A percentile compares a stretch with the other conserved stretches of the same genome.
These are phyloP conservation scores for Coptotermes formosanus DNA, from an alignment of 1,140 invertebrate species.

Conservation along the genomic window DNA sequence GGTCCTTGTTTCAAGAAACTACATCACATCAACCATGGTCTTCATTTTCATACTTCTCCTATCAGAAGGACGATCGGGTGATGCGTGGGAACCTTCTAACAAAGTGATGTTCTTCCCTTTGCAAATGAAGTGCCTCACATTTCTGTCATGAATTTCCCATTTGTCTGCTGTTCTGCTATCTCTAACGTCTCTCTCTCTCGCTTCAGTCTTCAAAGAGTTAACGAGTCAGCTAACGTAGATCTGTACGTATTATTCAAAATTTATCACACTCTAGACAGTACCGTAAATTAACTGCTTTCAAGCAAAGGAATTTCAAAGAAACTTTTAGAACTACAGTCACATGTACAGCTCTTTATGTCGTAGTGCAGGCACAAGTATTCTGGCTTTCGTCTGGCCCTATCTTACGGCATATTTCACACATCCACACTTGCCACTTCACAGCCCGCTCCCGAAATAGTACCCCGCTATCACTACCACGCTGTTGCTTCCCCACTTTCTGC, in stretches of 20 bases:
- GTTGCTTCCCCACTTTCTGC: not conserved
- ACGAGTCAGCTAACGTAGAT: not conserved
- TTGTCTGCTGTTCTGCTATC: no score
- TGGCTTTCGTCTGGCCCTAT: slow-evolving; percentile 1
- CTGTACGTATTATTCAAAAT: not conserved
- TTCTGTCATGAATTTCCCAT: no score
- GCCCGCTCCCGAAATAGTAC: not conserved
- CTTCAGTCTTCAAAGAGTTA: no score
- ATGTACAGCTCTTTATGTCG: not conserved
- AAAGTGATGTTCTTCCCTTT: no score
- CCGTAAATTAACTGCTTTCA: not conserved
- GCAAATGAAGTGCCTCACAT: no score
- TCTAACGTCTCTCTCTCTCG: no score
- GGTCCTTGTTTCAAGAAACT: no score
- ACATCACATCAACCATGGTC: no score
- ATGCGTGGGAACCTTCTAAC: no score
- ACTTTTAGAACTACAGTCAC: not conserved
- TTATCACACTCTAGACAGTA: not conserved
- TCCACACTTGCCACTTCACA: not conserved
- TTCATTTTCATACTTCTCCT: no score
- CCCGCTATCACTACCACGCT: not conserved
- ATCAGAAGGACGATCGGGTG: no score
- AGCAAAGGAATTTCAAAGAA: not conserved
- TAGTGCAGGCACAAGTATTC: not conserved
- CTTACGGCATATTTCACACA: slow-evolving; percentile 5